Evolutionary conservation across 2,888 invertebrate genomes (phyloP), one percentile per base, ranked within the genome.

Genomic region (Eupithecia tripunctaria): DNA sequence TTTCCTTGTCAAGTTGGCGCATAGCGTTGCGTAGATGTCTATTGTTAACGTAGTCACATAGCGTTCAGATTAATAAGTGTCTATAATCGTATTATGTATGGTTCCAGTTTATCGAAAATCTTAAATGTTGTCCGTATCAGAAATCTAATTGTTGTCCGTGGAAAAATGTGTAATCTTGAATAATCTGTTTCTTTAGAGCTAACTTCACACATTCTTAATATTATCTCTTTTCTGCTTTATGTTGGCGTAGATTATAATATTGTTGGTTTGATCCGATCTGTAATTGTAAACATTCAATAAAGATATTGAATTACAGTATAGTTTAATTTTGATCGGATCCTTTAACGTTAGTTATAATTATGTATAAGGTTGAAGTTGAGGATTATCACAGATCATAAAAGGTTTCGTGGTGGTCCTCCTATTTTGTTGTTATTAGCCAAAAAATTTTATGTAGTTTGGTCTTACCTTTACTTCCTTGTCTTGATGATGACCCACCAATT

Each of bases 201-300:
- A 68, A 77, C 77, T 75, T 74, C 71, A 72, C 73, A 60, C 68
- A 72, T 62, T 73, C 59, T 56, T 72, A 66, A 68, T 74, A 69
- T 63, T 69, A 51, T 62, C 63, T 72, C 32, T 67, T 74, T 70
- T 69, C 67, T 68, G 71, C 67, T 76, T 68, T 76, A 72, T 68
- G 70, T 76, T 74, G 74, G 72, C 63, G 73, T 73, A 76, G 73
- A 63, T 66, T 70, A 72, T 25, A 68, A 63, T 65, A 72, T 72
- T 76, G 76, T 78, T 78, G 78, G 77, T 76, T 80, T 76, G 73
- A 74, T 76, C 77, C 76, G 76, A 77, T 80, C 80, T 80, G 77
- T 80, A 77, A 78, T 74, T 80, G 75, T 78, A 76, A 80, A 76
- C 78, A 80, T 78, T 79, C 77, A 80, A 78, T 80, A 80, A 80